Conservation (phyloP, 1,140 invertebrate genomes). For the Cataglyphis hispanica region DNA sequence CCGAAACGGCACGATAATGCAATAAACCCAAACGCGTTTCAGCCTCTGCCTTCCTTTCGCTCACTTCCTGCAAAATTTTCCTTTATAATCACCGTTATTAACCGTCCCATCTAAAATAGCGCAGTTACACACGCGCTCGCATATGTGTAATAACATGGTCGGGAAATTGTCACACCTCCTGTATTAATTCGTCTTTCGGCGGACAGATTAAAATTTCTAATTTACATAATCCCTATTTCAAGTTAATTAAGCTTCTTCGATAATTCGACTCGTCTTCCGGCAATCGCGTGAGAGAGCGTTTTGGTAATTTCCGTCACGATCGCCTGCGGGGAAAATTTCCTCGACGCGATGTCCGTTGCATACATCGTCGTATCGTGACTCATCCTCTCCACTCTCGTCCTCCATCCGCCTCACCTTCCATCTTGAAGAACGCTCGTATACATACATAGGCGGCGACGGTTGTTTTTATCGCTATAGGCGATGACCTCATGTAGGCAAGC, state of each 20-base stretch:
- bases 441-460: conserved; percentile 6
- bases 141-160: background rate
- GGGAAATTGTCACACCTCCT: conserved; percentile 41
- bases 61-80: background rate
- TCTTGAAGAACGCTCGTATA: background rate
- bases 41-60: background rate
- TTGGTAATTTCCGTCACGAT: conserved; percentile 46
- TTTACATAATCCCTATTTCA: background rate
- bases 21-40: conserved; percentile 44
- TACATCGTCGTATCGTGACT: conserved; percentile 51
- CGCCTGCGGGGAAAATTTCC: conserved; percentile 19
- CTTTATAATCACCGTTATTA: conserved; percentile 37
- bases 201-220: background rate
- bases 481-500: conserved; percentile 62
- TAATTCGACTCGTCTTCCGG: background rate
- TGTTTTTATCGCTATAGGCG: conserved; percentile 48
- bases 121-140: background rate
- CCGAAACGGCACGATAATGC: conserved; percentile 51
- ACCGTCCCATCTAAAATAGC: background rate
- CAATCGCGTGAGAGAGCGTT: background rate
- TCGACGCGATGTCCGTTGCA: background rate
- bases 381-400: conserved; percentile 31
- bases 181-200: background rate
- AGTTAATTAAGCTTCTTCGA: background rate
- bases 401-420: conserved; percentile 10